Conservation (phyloP, 1,140 invertebrate genomes). For the Oreohelix idahoensis region DNA sequence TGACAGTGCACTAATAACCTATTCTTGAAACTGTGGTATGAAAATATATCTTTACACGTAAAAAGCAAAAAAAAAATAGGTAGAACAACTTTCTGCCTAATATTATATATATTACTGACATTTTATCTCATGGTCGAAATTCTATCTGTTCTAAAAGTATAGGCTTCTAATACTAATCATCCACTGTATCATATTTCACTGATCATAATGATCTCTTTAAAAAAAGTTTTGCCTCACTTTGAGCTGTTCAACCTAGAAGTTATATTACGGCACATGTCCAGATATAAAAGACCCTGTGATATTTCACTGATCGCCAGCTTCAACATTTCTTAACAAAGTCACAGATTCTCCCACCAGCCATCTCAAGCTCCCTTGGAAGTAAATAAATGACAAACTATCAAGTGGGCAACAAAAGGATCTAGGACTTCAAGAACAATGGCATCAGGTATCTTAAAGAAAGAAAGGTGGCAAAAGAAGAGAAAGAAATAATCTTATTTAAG, state of each 20-base stretch:
- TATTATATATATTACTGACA: not conserved
- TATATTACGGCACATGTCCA: not conserved
- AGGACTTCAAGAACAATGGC: constrained; percentile 6
- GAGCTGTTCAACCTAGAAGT: not conserved
- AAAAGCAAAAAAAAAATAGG: no score
- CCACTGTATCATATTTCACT: no score
- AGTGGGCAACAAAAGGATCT: not conserved
- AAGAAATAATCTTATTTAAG: no score
- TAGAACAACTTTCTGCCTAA: not conserved
- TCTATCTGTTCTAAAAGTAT: not conserved
- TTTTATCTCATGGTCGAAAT: not conserved
- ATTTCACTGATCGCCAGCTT: no score
- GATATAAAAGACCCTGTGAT: not conserved
- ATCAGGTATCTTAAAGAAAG: not conserved
- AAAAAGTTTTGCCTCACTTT: no score
- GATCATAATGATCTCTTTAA: no score
- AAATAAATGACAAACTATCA: not conserved
- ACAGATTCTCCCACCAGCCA: not conserved
- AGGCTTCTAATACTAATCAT: not conserved
- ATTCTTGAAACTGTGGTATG: not conserved
- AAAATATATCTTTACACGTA: not conserved
- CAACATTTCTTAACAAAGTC: not conserved
- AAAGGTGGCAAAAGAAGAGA: not conserved
- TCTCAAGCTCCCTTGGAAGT: not conserved
- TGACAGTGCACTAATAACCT: not conserved